phyloP scores from a whole-genome alignment of 2,888 invertebrate species.

The Dicyrtomina minuta region DNA sequence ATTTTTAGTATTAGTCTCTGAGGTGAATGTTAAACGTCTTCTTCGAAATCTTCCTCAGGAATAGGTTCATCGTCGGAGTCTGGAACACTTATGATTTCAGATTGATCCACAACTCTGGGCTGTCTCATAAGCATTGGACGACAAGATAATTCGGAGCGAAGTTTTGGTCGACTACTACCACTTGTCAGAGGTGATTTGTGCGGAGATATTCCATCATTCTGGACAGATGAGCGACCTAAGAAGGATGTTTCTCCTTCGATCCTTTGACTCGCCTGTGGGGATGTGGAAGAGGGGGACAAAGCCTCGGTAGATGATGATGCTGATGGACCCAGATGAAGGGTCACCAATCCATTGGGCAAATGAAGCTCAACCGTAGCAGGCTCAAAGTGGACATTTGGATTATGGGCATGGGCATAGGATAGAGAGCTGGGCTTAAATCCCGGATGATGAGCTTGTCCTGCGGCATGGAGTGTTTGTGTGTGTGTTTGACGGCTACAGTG shows the following conservation, averaged over 20 bases:
- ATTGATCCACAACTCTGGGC: conserved; percentile 43
- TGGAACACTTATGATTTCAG: conserved; percentile 47
- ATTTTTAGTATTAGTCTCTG: not conserved
- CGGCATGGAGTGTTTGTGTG: not conserved
- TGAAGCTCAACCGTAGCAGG: conserved; percentile 28
- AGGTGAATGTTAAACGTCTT: not conserved
- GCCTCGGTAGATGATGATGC: conserved; percentile 11
- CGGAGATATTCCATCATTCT: conserved; percentile 33
- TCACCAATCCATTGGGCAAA: not conserved
- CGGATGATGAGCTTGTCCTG: not conserved
- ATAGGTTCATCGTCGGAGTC: conserved; percentile 44
- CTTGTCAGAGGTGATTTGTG: conserved; percentile 40
- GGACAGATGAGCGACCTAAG: conserved; percentile 37
- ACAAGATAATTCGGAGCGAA: conserved; percentile 40
- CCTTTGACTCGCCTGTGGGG: conserved; percentile 28
- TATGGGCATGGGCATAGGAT: too few relatives aligned
- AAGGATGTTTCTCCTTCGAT: conserved; percentile 21
- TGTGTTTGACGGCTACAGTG: not conserved
- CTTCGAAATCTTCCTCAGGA: conserved; percentile 31
- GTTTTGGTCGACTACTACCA: conserved; percentile 15
- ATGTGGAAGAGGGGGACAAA: conserved; percentile 39
- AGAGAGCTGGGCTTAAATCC: not conserved
- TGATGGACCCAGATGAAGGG: not conserved
- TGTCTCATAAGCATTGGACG: conserved; percentile 49
- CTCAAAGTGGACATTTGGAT: conserved; percentile 25